Conservation (phyloP, 2,797 vertebrate species). For the Lithobates sylvaticus region DNA sequence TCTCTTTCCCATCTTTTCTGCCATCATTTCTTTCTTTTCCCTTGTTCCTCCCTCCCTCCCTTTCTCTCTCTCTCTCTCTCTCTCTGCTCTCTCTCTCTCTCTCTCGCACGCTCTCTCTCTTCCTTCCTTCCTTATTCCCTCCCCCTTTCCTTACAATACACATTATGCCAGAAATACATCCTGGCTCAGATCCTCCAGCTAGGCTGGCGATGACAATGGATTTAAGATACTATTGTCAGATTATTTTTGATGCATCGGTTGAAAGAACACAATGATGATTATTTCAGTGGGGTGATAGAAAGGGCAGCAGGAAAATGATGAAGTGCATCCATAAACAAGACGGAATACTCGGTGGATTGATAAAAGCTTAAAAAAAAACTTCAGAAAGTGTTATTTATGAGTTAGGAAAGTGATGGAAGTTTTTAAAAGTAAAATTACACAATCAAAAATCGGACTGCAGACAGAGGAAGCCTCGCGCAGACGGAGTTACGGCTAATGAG, state of each 20-base stretch:
- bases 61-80: too few species aligned
- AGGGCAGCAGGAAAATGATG: background rate
- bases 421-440: slow-evolving; percentile 14
- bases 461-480: background rate
- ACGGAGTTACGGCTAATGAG: slow-evolving; percentile 7
- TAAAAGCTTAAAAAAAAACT: background rate
- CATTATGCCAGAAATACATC: background rate
- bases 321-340: background rate
- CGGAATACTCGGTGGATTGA: slow-evolving; percentile 5
- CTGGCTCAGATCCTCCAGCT: background rate
- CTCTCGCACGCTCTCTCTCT: too few species aligned
- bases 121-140: too few species aligned
- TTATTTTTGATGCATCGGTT: background rate
- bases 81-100: too few species aligned
- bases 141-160: background rate
- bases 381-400: slow-evolving; percentile 23
- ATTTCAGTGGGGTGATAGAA: background rate
- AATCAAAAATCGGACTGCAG: background rate
- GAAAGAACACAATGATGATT: background rate
- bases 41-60: too few species aligned
- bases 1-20: too few species aligned
- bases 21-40: too few species aligned
- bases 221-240: background rate
- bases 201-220: background rate
- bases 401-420: slow-evolving; percentile 8